Percentiles rank a stretch among this genome's conserved stretches.
Evolutionary conservation across 2,797 vertebrate genomes (phyloP).

Genomic region (Betta splendens): DNA sequence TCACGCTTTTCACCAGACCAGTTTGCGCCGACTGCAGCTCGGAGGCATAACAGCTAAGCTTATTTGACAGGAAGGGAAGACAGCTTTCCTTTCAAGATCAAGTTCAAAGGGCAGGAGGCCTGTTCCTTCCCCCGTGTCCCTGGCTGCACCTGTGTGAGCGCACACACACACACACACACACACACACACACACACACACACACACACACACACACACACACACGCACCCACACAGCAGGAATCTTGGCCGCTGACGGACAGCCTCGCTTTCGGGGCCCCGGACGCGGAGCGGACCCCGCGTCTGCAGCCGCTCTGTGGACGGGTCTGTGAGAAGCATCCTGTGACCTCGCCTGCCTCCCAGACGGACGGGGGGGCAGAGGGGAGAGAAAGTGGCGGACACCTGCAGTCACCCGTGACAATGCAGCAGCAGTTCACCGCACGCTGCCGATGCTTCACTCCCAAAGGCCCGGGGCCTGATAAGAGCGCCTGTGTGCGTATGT

Average conservation of each 20-base stretch:
- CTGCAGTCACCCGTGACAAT: constrained; percentile 68
- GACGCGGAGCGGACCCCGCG: no score
- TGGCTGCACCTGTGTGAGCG: constrained; percentile 78
- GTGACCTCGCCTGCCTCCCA: constrained; percentile 71
- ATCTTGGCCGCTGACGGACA: constrained; percentile 55
- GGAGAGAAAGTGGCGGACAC: constrained; percentile 65
- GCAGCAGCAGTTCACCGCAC: constrained; percentile 46
- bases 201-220: no score
- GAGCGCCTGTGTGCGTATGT: constrained; percentile 24
- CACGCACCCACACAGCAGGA: no score
- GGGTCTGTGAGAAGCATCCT: constrained; percentile 61
- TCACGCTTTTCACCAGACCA: constrained; percentile 37
- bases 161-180: constrained; percentile 2
- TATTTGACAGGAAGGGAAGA: constrained; percentile 74
- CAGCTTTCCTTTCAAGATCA: constrained; percentile 79
- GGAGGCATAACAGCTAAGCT: constrained; percentile 65
- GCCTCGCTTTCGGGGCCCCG: constrained; percentile 43
- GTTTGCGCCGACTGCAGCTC: constrained; percentile 62
- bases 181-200: no score
- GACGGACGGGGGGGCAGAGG: constrained; percentile 16
- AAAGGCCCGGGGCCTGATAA: constrained; percentile 40
- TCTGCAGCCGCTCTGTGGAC: constrained; percentile 62
- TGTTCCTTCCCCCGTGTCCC: constrained; percentile 73
- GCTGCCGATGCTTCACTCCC: constrained; percentile 43
- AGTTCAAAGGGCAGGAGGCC: constrained; percentile 80